These are phyloP conservation scores for Microplitis demolitor DNA, from an alignment of 1,140 invertebrate genomes.

Conservation along the genomic window DNA sequence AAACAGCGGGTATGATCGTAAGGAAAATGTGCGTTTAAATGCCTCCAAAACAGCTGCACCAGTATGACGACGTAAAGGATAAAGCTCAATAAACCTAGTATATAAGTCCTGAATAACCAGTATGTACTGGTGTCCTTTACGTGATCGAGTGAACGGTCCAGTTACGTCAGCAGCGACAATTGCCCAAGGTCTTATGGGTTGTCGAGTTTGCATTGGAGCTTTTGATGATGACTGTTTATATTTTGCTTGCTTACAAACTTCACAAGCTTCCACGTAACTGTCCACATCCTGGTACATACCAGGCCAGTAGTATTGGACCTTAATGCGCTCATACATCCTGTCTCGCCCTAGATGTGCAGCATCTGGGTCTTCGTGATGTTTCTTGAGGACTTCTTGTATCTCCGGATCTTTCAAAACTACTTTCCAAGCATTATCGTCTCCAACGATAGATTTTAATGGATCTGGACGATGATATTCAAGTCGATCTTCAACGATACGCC, in stretches of 20 bases:
- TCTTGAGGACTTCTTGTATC: slow-evolving; percentile 18
- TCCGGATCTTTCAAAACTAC: slow-evolving; percentile 20
- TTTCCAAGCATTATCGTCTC: slow-evolving; percentile 25
- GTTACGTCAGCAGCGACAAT: too few species aligned
- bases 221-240: too few species aligned
- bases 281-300: slow-evolving; percentile 36
- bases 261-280: slow-evolving; percentile 24
- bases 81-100: slow-evolving; percentile 23
- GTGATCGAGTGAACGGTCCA: background rate
- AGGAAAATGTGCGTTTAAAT: slow-evolving; percentile 9
- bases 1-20: slow-evolving; percentile 2
- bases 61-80: slow-evolving; percentile 1
- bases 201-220: too few species aligned
- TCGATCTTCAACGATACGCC: slow-evolving; percentile 18
- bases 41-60: slow-evolving; percentile 10
- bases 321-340: slow-evolving; percentile 31
- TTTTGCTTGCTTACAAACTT: slow-evolving; percentile 24
- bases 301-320: slow-evolving; percentile 39
- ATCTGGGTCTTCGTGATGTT: slow-evolving; percentile 26
- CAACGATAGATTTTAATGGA: background rate
- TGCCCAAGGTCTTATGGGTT: too few species aligned
- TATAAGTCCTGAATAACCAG: slow-evolving; percentile 25
- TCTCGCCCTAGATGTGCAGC: slow-evolving; percentile 41
- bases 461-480: slow-evolving; percentile 21
- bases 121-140: background rate